phyloP scores from a whole-genome alignment of 2,888 invertebrate species.

The Dryadula phaetusa region DNA sequence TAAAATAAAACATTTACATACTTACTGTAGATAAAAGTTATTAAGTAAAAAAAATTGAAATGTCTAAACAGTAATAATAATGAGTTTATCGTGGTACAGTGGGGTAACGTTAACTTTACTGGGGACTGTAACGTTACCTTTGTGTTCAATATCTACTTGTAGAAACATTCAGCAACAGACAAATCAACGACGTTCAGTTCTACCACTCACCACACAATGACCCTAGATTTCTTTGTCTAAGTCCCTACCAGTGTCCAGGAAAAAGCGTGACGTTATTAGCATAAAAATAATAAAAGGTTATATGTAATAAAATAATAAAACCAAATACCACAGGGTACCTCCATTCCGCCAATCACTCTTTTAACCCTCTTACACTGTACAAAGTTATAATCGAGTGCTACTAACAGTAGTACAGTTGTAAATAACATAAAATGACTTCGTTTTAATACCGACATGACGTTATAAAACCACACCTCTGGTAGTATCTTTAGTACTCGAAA shows the following conservation, averaged over 20 bases:
- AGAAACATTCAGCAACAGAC: too few relatives aligned
- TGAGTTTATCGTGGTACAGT: too few relatives aligned
- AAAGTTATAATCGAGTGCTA: slow-evolving; percentile 44
- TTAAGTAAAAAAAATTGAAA: background rate
- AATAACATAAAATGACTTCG: slow-evolving; percentile 25
- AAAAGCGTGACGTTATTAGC: too few relatives aligned
- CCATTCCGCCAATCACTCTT: slow-evolving; percentile 66
- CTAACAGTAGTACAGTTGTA: slow-evolving; percentile 1
- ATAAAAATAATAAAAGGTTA: background rate
- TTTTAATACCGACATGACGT: slow-evolving; percentile 32
- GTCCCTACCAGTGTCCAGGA: too few relatives aligned
- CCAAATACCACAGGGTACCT: slow-evolving; percentile 68
- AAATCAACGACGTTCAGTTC: too few relatives aligned
- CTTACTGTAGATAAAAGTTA: background rate
- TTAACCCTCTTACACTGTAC: slow-evolving; percentile 62
- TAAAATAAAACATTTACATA: too few relatives aligned
- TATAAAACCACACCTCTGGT: slow-evolving; percentile 35
- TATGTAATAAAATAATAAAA: slow-evolving; percentile 33
- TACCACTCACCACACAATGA: too few relatives aligned
- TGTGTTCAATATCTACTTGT: too few relatives aligned
- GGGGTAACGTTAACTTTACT: too few relatives aligned
- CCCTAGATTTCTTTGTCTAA: too few relatives aligned
- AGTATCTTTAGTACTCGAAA: slow-evolving; percentile 31
- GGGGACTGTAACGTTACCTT: too few relatives aligned
- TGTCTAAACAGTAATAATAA: too few relatives aligned